Evolutionary conservation across 2,888 invertebrate genomes (phyloP).

Genomic region (Eupithecia vulgata): DNA sequence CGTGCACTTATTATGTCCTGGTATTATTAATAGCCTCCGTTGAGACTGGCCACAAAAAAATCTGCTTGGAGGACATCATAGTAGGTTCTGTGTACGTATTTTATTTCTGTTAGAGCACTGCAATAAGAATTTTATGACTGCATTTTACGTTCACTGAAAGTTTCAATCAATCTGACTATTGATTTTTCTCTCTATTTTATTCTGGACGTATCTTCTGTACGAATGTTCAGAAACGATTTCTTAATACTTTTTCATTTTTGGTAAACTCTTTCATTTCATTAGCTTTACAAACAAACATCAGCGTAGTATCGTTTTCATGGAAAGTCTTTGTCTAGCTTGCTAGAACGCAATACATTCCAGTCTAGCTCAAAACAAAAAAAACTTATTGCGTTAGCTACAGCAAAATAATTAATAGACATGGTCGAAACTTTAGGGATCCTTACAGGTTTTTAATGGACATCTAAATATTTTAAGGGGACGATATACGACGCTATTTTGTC

Average conservation of each 20-base stretch:
- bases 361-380: constrained; percentile 29
- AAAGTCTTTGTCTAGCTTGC: constrained; percentile 30
- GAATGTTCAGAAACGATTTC: background rate
- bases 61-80: background rate
- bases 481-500: too few species aligned
- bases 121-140: background rate
- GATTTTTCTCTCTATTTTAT: background rate
- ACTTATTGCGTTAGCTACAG: constrained; percentile 2
- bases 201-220: background rate
- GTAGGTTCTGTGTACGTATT: background rate
- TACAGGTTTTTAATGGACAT: background rate
- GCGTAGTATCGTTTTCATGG: constrained; percentile 24
- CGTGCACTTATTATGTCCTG: background rate
- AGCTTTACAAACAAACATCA: background rate
- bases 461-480: background rate
- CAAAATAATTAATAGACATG: constrained; percentile 10
- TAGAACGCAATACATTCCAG: constrained; percentile 19
- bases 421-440: constrained; percentile 14
- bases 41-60: background rate
- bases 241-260: background rate
- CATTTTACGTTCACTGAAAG: background rate
- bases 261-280: background rate
- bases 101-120: background rate
- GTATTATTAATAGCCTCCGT: background rate
- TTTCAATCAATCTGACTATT: background rate